These are phyloP conservation scores for Theropithecus gelada DNA, from an alignment of 2,113 vertebrate species.

Conservation along the genomic window DNA sequence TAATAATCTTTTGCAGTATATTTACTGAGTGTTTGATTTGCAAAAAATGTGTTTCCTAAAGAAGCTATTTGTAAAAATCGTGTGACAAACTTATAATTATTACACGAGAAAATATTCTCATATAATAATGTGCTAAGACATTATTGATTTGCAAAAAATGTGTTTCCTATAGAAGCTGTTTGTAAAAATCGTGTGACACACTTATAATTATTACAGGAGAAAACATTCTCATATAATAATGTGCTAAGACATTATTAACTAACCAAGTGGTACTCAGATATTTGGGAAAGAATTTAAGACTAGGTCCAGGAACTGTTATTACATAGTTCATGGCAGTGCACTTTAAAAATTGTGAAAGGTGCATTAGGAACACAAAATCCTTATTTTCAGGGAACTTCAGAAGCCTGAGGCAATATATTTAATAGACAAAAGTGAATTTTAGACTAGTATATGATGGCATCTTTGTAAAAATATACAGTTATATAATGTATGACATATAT, in stretches of 20 bases:
- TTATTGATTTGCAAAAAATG: not conserved
- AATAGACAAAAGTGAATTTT: not conserved
- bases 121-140: not conserved
- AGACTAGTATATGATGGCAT: not conserved
- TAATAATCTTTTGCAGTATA: not conserved
- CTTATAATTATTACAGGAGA: not conserved
- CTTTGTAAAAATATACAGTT: not conserved
- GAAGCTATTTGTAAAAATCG: not conserved
- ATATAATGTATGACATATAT: not conserved
- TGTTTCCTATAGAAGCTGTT: not conserved
- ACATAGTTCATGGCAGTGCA: not conserved
- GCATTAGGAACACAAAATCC: not conserved
- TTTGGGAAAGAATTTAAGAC: not conserved
- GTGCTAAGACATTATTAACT: not conserved
- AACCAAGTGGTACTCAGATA: not conserved
- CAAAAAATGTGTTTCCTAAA: not conserved
- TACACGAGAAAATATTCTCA: not conserved
- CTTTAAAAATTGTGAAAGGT: not conserved
- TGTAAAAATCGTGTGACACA: not conserved
- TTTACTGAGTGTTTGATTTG: not conserved
- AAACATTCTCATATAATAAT: not conserved
- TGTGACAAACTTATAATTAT: not conserved
- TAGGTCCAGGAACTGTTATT: not conserved
- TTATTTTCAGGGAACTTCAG: constrained; percentile 15
- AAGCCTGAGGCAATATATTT: not conserved